Percentiles rank a stretch among this genome's conserved stretches.
phyloP scores from a whole-genome alignment of 2,113 vertebrate genomes.

The Tympanuchus pallidicinctus region DNA sequence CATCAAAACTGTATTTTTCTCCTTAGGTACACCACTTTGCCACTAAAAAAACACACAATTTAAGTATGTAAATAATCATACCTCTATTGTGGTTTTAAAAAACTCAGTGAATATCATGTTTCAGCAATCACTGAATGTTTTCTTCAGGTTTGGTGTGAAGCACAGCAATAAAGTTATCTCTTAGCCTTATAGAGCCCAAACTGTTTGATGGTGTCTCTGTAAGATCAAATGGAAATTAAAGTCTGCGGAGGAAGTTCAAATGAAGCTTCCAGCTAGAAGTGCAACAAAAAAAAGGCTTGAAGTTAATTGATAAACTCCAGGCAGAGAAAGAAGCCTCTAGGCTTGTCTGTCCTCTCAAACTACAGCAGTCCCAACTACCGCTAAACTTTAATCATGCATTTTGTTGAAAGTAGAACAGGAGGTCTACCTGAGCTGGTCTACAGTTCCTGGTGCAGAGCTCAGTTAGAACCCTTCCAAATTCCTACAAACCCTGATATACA shows the following conservation, averaged over 20 bases:
- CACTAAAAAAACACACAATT: conserved; percentile 40
- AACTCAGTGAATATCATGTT: conserved; percentile 38
- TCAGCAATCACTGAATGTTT: conserved; percentile 48
- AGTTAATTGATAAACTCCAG: conserved; percentile 70
- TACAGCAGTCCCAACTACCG: background rate
- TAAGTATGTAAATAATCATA: conserved; percentile 42
- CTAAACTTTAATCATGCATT: background rate
- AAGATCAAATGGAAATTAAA: conserved; percentile 71
- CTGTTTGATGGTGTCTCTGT: conserved; percentile 65
- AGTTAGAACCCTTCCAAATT: background rate
- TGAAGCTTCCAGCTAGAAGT: conserved; percentile 68
- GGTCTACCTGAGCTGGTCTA: background rate
- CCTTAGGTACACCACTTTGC: conserved; percentile 15
- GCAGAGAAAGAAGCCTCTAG: conserved; percentile 67
- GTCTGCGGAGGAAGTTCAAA: conserved; percentile 72
- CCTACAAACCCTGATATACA: background rate
- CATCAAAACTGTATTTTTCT: conserved; percentile 29
- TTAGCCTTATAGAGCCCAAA: conserved; percentile 41
- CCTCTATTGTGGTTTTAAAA: conserved; percentile 61
- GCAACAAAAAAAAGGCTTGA: conserved; percentile 39
- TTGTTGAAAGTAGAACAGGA: conserved; percentile 1
- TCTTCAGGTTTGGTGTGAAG: conserved; percentile 57
- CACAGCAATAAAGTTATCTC: conserved; percentile 62
- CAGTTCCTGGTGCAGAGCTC: too few relatives aligned
- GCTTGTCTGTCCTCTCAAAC: conserved; percentile 54